Percentiles rank a stretch among this genome's conserved stretches.
These are phyloP conservation scores for Crambe crambe DNA, from an alignment of 37 sponge, comb jelly and placozoan genomes.

Conservation along the genomic window DNA sequence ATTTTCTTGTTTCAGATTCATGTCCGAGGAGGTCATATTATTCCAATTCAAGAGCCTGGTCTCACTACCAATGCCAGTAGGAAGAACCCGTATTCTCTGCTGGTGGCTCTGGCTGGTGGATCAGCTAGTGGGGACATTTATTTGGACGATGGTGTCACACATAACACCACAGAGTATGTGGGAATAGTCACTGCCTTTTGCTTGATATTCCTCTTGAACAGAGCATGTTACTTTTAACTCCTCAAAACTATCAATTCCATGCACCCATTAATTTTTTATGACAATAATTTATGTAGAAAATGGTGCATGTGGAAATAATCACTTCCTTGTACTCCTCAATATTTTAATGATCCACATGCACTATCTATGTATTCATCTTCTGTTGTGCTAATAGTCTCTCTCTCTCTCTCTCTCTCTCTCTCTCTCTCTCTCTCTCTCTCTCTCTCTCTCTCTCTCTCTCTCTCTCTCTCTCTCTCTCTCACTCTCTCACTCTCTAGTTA, in stretches of 20 bases:
- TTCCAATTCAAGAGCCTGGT: constrained; percentile 58
- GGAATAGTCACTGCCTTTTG: background rate
- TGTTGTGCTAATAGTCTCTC: too few relatives aligned
- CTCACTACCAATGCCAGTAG: constrained; percentile 75
- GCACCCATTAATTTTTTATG: too few relatives aligned
- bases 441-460: too few relatives aligned
- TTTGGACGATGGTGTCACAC: constrained; percentile 21
- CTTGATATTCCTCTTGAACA: background rate
- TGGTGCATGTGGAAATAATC: too few relatives aligned
- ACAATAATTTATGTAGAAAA: background rate
- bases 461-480: background rate
- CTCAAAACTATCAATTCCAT: background rate
- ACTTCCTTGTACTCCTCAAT: too few relatives aligned
- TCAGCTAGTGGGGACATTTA: constrained; percentile 54
- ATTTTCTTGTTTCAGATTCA: constrained; percentile 49
- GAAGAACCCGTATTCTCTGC: constrained; percentile 60
- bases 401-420: too few relatives aligned
- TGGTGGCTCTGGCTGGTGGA: constrained; percentile 76
- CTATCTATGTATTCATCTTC: too few relatives aligned
- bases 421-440: too few relatives aligned
- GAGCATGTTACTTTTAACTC: too few relatives aligned
- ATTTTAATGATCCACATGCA: too few relatives aligned
- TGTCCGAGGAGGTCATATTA: constrained; percentile 58
- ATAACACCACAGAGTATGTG: background rate
- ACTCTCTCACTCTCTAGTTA: background rate